Percentiles rank a stretch among this genome's conserved stretches.
These are phyloP conservation scores for Clarias laeviceps DNA, from an alignment of 2,797 vertebrate genomes.

Conservation along the genomic window DNA sequence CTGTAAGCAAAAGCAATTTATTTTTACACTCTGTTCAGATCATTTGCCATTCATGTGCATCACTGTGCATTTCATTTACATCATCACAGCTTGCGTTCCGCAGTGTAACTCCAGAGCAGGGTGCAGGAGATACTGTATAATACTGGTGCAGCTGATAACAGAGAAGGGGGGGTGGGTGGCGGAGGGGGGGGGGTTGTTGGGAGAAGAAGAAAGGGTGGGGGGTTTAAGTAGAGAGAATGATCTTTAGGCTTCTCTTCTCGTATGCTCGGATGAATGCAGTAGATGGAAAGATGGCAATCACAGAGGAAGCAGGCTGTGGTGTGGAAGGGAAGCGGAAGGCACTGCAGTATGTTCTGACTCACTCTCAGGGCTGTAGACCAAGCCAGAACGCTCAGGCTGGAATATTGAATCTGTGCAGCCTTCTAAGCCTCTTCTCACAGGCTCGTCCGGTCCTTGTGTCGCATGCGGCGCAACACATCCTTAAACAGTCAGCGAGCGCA, in stretches of 20 bases:
- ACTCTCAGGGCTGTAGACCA: constrained; percentile 57
- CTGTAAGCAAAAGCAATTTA: constrained; percentile 32
- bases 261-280: constrained; percentile 55
- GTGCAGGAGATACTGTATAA: constrained; percentile 24
- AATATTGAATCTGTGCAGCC: constrained; percentile 34
- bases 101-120: constrained; percentile 35
- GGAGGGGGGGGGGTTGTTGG: no score
- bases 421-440: constrained; percentile 25
- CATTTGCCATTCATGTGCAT: constrained; percentile 34
- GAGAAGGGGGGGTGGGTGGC: neutral
- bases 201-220: no score
- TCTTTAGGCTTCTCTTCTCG: constrained; percentile 40
- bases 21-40: constrained; percentile 9
- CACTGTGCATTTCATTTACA: constrained; percentile 52
- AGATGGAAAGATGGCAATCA: constrained; percentile 71
- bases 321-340: constrained; percentile 52
- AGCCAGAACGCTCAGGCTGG: constrained; percentile 53
- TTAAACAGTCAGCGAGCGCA: constrained; percentile 32
- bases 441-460: constrained; percentile 27
- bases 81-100: constrained; percentile 38
- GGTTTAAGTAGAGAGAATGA: neutral
- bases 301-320: constrained; percentile 60
- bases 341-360: constrained; percentile 67
- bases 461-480: constrained; percentile 28
- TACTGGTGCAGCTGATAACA: constrained; percentile 40